Evolutionary conservation across 2,113 vertebrate genomes (phyloP).

Genomic region (Myiozetetes cayanensis): DNA sequence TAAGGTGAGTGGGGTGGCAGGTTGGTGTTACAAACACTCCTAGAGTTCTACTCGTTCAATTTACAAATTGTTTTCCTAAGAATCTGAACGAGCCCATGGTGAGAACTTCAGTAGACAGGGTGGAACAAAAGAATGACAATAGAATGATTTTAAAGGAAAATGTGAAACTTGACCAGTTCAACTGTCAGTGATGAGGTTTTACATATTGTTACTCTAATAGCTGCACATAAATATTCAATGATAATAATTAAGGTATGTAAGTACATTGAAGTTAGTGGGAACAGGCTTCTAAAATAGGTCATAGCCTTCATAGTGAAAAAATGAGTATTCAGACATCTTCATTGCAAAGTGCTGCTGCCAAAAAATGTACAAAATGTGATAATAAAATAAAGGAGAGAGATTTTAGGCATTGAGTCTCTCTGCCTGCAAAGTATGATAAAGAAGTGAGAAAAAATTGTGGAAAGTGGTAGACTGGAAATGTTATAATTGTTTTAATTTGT

Average conservation of each 20-base stretch:
- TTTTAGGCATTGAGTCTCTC: neutral
- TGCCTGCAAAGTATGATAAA: neutral
- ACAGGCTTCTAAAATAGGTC: neutral
- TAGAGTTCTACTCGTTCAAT: neutral
- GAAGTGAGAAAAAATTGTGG: neutral
- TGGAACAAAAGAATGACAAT: neutral
- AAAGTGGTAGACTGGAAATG: neutral
- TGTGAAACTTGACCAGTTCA: neutral
- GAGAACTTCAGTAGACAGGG: neutral
- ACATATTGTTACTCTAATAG: neutral
- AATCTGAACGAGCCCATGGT: neutral
- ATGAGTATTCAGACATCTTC: neutral
- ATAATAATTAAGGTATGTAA: neutral
- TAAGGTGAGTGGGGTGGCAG: neutral
- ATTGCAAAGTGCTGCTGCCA: neutral
- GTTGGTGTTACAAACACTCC: neutral
- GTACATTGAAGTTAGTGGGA: neutral
- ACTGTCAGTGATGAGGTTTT: neutral
- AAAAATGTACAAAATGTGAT: neutral
- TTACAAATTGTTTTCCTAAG: neutral
- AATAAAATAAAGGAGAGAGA: neutral
- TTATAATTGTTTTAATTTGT: neutral
- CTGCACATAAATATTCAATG: neutral
- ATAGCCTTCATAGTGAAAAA: neutral
- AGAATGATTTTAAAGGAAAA: neutral